A percentile compares a stretch with the other conserved stretches of the same genome.
Evolutionary conservation across 2,888 invertebrate species (phyloP).

Genomic region (Oscheius sp.): DNA sequence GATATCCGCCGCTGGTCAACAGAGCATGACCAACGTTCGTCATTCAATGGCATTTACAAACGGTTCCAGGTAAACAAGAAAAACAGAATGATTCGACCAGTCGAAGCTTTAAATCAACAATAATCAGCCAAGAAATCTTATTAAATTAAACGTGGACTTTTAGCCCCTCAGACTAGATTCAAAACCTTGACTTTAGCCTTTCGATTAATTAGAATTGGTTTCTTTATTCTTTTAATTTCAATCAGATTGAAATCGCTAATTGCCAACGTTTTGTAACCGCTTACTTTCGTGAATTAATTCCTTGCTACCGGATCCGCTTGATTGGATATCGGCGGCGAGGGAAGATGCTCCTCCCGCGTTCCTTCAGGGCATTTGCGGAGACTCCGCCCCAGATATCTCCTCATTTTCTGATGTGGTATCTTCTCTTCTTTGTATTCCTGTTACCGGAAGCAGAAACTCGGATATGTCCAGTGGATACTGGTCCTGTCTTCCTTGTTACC

Average conservation of each 20-base stretch:
- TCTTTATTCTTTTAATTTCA: too few species aligned
- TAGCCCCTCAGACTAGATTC: too few species aligned
- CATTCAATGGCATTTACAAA: background rate
- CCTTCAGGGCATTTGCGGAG: background rate
- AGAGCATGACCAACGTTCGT: slow-evolving; percentile 15
- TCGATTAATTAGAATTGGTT: too few species aligned
- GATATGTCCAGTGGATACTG: slow-evolving; percentile 12
- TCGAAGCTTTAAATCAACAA: too few species aligned
- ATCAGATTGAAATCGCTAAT: too few species aligned
- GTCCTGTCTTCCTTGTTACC: slow-evolving; percentile 22
- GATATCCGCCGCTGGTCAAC: slow-evolving; percentile 1
- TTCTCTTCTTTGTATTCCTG: background rate
- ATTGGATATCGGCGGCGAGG: slow-evolving; percentile 15
- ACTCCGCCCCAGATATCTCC: slow-evolving; percentile 10
- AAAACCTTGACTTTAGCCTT: too few species aligned
- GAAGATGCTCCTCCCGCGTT: slow-evolving; percentile 13
- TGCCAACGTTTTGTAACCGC: background rate
- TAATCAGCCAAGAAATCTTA: too few species aligned
- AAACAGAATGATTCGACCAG: too few species aligned
- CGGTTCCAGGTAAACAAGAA: background rate
- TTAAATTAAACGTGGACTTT: too few species aligned
- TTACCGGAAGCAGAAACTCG: background rate
- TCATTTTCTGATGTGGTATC: slow-evolving; percentile 2
- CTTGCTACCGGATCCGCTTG: slow-evolving; percentile 19
- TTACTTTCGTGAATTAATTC: slow-evolving; percentile 11